Base-by-base conservation (phyloP, 2,888 invertebrate genomes). In the Bombylius major region DNA sequence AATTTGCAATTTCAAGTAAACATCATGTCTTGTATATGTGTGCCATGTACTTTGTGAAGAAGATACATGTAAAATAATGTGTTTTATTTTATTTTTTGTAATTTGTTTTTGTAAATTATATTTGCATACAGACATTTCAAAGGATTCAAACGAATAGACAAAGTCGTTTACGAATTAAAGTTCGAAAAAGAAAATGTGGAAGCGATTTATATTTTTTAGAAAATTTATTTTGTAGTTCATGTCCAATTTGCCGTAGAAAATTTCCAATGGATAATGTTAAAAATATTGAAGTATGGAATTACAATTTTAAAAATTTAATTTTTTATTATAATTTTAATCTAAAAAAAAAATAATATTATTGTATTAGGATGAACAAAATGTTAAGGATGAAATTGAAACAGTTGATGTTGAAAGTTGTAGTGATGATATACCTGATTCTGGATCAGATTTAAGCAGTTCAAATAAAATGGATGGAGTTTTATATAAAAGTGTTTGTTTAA, bases 71-170 rank as follows among this genome's bases (percentile, higher is more conserved):
- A 23, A 23, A 23, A 23, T 23, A 23, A 23, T 23, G 23, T 23
- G 23, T 3, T 23, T 23, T 23, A 2, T 23, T 23, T 23, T 23
- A 23, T 23, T 23, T 23, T 23, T 23, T 23, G n/a, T n/a, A n/a
- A 36, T 36, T 2, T 36, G 1, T 36, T 8, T 36, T 8, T 36
- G 36, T 36, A 9, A 6, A 36, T 8, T 36, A 36, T 36, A 36
- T 42, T 14, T 45, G 5, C n/a, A n/a, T 23, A 23, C 52, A 73
- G 72, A 84, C 84, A 48, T 86, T 83, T 69, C 81, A 84, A 69
- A 75, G 85, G 63, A 82, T 86, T 63, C 80, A 82, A 65, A 80
- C 81, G 55, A 86, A 86, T 69, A 77, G 86, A 61, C 84, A 85
- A 65, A 81, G 82, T 61, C 75, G 86, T 53, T 71, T 86, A 50